A percentile compares a stretch with the other conserved stretches of the same genome.
These are phyloP conservation scores for Eutrigla gurnardus DNA, from an alignment of 2,797 vertebrate species.

Conservation along the genomic window DNA sequence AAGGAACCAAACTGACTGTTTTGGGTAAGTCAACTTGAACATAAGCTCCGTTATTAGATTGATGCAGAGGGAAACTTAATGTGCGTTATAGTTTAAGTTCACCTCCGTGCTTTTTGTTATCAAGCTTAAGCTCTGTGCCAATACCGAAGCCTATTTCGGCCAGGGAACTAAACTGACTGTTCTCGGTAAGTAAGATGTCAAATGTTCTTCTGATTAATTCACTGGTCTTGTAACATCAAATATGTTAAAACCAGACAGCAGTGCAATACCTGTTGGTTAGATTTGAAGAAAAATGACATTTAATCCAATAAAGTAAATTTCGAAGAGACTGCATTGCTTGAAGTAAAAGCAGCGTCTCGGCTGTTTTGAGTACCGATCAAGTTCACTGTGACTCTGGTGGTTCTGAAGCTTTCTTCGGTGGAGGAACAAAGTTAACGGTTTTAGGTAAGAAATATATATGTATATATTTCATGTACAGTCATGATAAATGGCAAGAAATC, in stretches of 20 bases:
- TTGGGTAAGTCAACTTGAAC: conserved; percentile 50
- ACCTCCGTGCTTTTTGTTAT: neutral
- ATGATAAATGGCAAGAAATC: too few species aligned
- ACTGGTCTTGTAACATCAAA: too few species aligned
- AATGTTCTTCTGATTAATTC: too few species aligned
- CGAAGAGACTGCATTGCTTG: too few species aligned
- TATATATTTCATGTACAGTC: too few species aligned
- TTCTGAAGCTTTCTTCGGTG: conserved; percentile 62
- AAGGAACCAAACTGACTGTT: conserved; percentile 79
- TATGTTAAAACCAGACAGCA: too few species aligned
- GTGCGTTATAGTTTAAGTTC: neutral
- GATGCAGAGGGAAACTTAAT: neutral
- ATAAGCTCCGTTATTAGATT: neutral
- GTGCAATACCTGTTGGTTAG: too few species aligned
- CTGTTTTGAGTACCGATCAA: conserved; percentile 15
- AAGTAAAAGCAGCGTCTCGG: neutral
- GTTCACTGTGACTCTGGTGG: conserved; percentile 53
- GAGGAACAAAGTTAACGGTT: conserved; percentile 81
- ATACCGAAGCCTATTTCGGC: conserved; percentile 39
- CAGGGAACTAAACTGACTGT: conserved; percentile 60
- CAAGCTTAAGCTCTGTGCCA: neutral
- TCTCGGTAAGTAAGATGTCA: conserved; percentile 59
- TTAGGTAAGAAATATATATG: too few species aligned
- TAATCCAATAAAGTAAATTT: too few species aligned
- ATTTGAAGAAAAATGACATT: too few species aligned